Percentiles rank a stretch among this genome's conserved stretches.
Evolutionary conservation across 1,140 invertebrate species (phyloP).

Genomic region (Anastatus disparis): DNA sequence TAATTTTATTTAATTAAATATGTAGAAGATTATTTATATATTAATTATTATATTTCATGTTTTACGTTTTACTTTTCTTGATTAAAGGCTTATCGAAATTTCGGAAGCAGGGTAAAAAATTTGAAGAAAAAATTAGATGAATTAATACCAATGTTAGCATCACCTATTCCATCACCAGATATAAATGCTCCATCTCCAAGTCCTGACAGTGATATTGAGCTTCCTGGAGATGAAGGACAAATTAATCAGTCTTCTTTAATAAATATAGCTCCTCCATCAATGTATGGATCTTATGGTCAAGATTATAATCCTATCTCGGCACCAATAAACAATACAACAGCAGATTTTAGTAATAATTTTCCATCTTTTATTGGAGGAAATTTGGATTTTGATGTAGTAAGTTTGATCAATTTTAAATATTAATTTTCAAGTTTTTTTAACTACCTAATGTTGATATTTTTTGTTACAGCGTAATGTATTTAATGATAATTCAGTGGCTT

Average conservation of each 20-base stretch:
- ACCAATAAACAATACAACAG: conserved; percentile 52
- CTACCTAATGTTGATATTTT: not conserved
- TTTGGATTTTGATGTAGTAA: conserved; percentile 64
- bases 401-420: conserved; percentile 1
- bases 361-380: conserved; percentile 65
- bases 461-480: conserved; percentile 62
- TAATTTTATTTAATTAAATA: conserved; percentile 43
- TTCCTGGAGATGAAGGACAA: conserved; percentile 69
- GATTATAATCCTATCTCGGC: conserved; percentile 61
- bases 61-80: conserved; percentile 23
- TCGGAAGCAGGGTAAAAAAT: conserved; percentile 85
- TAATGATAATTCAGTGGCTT: conserved; percentile 55
- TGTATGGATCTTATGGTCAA: conserved; percentile 62
- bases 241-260: conserved; percentile 55
- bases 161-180: conserved; percentile 79
- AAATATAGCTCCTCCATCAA: conserved; percentile 59
- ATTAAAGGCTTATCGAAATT: conserved; percentile 89
- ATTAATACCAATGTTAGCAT: conserved; percentile 72
- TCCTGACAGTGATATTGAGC: conserved; percentile 80
- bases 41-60: too few relatives aligned
- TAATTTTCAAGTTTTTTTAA: not conserved
- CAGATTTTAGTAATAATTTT: conserved; percentile 62
- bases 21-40: too few relatives aligned
- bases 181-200: conserved; percentile 86
- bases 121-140: conserved; percentile 88